Conservation (phyloP, 2,797 vertebrate species). For the Hipposideros larvatus region DNA sequence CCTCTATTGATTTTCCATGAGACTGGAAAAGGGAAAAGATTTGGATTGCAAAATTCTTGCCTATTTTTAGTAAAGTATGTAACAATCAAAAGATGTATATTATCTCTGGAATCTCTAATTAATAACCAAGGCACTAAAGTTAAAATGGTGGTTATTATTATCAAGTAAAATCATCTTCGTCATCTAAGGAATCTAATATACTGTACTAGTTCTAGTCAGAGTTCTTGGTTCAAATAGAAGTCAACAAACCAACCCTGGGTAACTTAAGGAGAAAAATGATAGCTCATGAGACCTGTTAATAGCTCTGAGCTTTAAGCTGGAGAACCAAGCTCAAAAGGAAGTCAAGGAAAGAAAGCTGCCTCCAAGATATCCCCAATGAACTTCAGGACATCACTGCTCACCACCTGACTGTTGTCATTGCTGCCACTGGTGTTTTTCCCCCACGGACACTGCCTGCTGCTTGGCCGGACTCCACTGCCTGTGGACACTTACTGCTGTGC, state of each 20-base stretch:
- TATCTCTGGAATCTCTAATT: neutral
- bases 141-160: neutral
- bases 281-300: neutral
- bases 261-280: neutral
- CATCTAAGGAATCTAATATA: neutral
- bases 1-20: slow-evolving; percentile 31
- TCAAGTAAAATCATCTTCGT: neutral
- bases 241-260: neutral
- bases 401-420: neutral
- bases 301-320: neutral
- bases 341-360: neutral
- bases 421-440: neutral
- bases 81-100: neutral
- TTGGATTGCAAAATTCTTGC: neutral
- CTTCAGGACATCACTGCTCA: neutral
- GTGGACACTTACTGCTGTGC: neutral
- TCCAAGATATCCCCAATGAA: neutral
- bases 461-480: neutral
- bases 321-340: neutral
- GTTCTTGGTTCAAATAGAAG: neutral
- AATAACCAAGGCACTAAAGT: neutral
- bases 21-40: slow-evolving; percentile 16
- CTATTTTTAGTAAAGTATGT: slow-evolving; percentile 66
- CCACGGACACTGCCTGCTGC: neutral
- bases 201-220: neutral